Base-by-base conservation (phyloP, 2,888 invertebrate species). In the Rotaria magnacalcarata region DNA sequence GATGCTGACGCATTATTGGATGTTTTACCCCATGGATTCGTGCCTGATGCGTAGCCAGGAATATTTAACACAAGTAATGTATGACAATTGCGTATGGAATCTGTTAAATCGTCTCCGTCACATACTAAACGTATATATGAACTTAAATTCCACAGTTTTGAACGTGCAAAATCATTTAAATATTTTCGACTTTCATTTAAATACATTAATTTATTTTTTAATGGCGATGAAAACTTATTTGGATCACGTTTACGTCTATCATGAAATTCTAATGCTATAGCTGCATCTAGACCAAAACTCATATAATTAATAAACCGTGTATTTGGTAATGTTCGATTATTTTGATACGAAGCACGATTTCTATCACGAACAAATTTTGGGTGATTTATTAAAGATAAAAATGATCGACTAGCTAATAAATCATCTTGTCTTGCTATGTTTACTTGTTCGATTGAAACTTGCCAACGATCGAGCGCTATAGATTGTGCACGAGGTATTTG, bases 191-290 rank as follows among this genome's bases (percentile, higher is more conserved):
- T 80, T 80, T 80, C 80, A 80, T 80, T 80, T 80, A 80, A 80
- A 80, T 67, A 86, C 85, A 54, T 75, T 89, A 96, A 96, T 93
- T 96, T 96, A 91, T 96, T 96, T 88, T 96, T 94, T 87, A 96
- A 93, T 88, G 96, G 93, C 91, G 94, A 95, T 87, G 95, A 95
- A 91, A 95, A 95, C 87, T 96, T 91, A 91, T 95, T 95, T 88
- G 96, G 95, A 88, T 94, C 93, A 89, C 95, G 87, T 91, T 90
- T 90, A 93, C 97, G 93, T 6, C 96, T 96, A 92, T 98, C 97
- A 91, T 99, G 98, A 91, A 99, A 99, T 92, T 98, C 97, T 85
- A 99, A 93, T 19, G 98, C 97, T 88, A 99, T 97, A 90, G 97
- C 96, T 87, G 98, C 98, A 92, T 99, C 98, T 85, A 98, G 97